A percentile compares a stretch with the other conserved stretches of the same genome.
Evolutionary conservation across 2,797 vertebrate species (phyloP).

Genomic region (Benthosema pterotum): DNA sequence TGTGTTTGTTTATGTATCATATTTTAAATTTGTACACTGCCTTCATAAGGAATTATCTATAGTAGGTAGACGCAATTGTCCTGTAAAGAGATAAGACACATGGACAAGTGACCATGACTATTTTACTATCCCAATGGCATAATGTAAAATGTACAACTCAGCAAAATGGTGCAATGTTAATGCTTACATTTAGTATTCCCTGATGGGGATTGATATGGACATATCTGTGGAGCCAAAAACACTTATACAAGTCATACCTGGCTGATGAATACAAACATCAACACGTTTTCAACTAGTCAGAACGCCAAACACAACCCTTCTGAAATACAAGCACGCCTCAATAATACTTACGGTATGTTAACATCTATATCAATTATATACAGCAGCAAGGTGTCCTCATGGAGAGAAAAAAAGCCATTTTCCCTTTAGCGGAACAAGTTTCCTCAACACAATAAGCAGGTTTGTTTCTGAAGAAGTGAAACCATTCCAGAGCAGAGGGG

Average conservation of each 20-base stretch:
- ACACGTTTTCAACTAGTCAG: not conserved
- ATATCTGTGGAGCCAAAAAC: conserved; percentile 26
- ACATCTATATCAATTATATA: conserved; percentile 35
- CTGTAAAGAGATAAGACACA: not conserved
- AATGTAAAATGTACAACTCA: conserved; percentile 45
- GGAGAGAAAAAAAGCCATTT: conserved; percentile 8
- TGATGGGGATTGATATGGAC: conserved; percentile 15
- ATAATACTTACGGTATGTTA: conserved; percentile 1
- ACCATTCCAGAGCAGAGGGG: not conserved
- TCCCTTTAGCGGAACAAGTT: conserved; percentile 19
- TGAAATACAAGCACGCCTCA: conserved; percentile 12
- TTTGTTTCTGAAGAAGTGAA: conserved; percentile 7
- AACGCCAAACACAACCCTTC: no score
- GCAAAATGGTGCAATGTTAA: conserved; percentile 55
- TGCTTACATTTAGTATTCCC: conserved; percentile 55
- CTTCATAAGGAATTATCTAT: no score
- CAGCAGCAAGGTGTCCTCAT: conserved; percentile 37
- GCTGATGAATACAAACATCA: not conserved
- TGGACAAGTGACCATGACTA: conserved; percentile 28
- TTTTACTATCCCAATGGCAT: conserved; percentile 47
- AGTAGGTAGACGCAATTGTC: no score
- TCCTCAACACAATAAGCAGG: not conserved
- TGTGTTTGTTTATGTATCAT: no score
- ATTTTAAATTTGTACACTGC: no score
- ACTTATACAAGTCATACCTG: conserved; percentile 12